Evolutionary conservation across 2,113 vertebrate species (phyloP).

Genomic region (Notothenia coriiceps): DNA sequence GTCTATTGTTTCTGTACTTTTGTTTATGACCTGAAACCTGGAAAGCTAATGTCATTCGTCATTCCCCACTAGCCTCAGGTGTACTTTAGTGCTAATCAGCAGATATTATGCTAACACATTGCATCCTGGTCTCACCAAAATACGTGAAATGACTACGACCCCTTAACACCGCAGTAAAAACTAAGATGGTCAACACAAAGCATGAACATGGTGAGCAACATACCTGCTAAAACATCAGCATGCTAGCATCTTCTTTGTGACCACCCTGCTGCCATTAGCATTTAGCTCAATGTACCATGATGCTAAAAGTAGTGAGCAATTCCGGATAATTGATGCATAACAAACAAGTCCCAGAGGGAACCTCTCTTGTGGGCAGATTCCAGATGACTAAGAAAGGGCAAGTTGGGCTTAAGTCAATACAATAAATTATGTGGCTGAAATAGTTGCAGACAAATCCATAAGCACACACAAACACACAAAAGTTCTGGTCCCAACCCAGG

Average conservation of each 20-base stretch:
- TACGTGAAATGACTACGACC: no score
- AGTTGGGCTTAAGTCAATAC: neutral
- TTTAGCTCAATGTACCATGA: neutral
- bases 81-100: neutral
- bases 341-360: neutral
- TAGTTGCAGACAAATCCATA: constrained; percentile 9
- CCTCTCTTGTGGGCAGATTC: neutral
- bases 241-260: no score
- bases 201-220: neutral
- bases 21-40: no score
- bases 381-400: constrained; percentile 32
- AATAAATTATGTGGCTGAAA: constrained; percentile 9
- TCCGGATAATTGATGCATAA: neutral
- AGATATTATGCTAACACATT: no score
- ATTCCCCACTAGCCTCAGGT: no score
- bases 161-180: no score
- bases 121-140: no score
- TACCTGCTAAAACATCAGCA: no score
- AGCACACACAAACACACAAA: constrained; percentile 4
- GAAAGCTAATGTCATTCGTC: no score
- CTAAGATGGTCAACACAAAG: no score
- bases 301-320: neutral
- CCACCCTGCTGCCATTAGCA: neutral
- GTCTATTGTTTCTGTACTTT: no score
- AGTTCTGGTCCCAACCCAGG: constrained; percentile 51